Conservation (phyloP, 1,140 invertebrate species). For the Latrodectus geometricus region DNA sequence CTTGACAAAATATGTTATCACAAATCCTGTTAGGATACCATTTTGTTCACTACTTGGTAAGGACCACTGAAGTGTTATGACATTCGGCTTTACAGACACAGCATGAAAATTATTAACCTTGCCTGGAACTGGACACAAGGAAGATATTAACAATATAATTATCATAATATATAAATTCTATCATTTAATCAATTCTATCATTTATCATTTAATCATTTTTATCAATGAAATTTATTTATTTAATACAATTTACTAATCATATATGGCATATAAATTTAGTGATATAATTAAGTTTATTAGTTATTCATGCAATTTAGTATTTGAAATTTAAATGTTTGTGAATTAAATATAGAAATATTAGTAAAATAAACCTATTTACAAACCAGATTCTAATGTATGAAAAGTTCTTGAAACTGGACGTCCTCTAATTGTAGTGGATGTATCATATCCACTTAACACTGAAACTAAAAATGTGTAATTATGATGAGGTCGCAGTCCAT, state of each 20-base stretch:
- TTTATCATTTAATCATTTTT: too few relatives aligned
- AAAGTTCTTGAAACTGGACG: slow-evolving; percentile 86
- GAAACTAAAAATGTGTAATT: slow-evolving; percentile 92
- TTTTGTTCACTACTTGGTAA: slow-evolving; percentile 83
- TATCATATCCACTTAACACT: slow-evolving; percentile 84
- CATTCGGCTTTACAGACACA: slow-evolving; percentile 82
- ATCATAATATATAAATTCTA: too few relatives aligned
- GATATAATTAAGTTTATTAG: too few relatives aligned
- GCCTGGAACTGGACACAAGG: slow-evolving; percentile 64
- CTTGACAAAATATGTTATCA: slow-evolving; percentile 81
- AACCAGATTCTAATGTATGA: slow-evolving; percentile 80
- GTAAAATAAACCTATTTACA: not conserved
- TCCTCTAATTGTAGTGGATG: slow-evolving; percentile 77
- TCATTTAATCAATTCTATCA: too few relatives aligned
- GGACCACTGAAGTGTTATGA: slow-evolving; percentile 85
- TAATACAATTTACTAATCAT: too few relatives aligned
- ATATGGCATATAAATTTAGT: too few relatives aligned
- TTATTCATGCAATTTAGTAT: not conserved
- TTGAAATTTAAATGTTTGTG: not conserved
- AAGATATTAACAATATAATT: not conserved
- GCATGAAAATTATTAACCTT: slow-evolving; percentile 80
- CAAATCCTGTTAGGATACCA: slow-evolving; percentile 85
- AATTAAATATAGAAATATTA: not conserved
- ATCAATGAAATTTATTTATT: too few relatives aligned
- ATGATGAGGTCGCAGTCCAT: slow-evolving; percentile 81